Conservation (phyloP, 2,113 vertebrate species). For the Lamprologus lemairii region DNA sequence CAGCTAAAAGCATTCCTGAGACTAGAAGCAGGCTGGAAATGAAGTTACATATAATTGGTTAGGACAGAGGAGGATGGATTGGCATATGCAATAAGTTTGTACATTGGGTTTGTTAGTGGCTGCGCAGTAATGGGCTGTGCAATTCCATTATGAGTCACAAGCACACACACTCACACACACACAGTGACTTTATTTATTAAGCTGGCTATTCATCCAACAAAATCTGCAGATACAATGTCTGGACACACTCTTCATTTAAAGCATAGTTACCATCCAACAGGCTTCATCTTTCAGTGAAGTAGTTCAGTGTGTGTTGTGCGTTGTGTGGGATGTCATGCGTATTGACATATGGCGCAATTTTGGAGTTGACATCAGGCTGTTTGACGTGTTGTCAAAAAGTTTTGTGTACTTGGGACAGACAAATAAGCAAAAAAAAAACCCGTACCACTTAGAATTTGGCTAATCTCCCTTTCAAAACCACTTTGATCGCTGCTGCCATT, state of each 20-base stretch:
- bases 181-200: slow-evolving; percentile 10
- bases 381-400: neutral
- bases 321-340: neutral
- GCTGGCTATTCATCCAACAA: neutral
- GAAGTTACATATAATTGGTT: slow-evolving; percentile 53
- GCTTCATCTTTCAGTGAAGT: neutral
- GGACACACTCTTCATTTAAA: neutral
- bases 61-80: slow-evolving; percentile 55
- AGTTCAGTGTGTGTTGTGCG: neutral
- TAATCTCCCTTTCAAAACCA: neutral
- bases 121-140: slow-evolving; percentile 23
- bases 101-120: neutral
- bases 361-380: neutral
- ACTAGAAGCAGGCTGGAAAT: slow-evolving; percentile 38
- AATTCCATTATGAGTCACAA: slow-evolving; percentile 22
- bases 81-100: slow-evolving; percentile 26
- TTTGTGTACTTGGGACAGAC: neutral
- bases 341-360: neutral
- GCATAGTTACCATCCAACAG: neutral
- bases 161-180: neutral
- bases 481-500: neutral
- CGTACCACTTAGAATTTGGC: neutral
- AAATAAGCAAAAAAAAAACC: neutral
- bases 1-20: slow-evolving; percentile 58
- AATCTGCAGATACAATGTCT: neutral